A percentile compares a stretch with the other conserved stretches of the same genome.
phyloP scores from a whole-genome alignment of 2,888 invertebrate species.

The Lasioglossum calceatum region DNA sequence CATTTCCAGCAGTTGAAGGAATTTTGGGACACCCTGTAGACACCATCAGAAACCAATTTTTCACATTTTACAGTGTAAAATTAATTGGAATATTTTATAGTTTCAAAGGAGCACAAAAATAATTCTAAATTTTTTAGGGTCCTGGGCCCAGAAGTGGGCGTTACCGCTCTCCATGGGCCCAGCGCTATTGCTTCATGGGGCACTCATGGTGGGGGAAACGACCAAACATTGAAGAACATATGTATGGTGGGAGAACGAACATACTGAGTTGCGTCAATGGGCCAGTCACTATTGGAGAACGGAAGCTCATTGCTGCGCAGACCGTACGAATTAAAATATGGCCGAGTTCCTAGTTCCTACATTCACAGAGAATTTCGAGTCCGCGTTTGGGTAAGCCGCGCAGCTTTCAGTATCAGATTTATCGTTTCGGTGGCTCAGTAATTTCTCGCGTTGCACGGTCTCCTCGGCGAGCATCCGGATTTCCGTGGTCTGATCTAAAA shows the following conservation, averaged over 20 bases:
- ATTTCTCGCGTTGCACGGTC: background rate
- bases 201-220: background rate
- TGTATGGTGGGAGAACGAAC: background rate
- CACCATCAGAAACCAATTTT: background rate
- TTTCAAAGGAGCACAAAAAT: background rate
- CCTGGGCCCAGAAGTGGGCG: background rate
- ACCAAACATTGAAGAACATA: background rate
- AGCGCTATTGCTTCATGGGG: too few relatives aligned
- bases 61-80: background rate
- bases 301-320: background rate
- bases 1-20: too few relatives aligned
- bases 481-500: conserved; percentile 3
- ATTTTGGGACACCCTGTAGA: too few relatives aligned
- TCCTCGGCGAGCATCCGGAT: background rate
- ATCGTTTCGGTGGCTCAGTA: background rate
- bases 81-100: background rate
- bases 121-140: background rate
- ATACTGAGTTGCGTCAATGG: background rate
- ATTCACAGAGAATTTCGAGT: background rate
- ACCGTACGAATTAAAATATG: background rate
- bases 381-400: background rate
- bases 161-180: background rate
- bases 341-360: background rate
- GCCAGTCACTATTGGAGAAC: background rate
- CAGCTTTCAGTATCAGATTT: background rate